Conservation (phyloP, 2,888 invertebrate genomes). For the Cataglyphis cursor region DNA sequence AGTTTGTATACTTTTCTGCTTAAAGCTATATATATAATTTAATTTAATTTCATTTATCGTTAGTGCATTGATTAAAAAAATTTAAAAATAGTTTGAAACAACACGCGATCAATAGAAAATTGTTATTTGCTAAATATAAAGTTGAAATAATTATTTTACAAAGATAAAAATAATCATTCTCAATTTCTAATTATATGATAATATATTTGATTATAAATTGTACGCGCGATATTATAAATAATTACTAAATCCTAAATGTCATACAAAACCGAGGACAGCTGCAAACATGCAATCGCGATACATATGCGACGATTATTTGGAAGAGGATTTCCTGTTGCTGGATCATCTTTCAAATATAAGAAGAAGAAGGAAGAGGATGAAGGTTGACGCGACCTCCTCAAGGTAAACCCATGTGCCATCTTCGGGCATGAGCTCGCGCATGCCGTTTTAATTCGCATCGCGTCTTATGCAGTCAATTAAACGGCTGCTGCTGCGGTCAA, state of each 20-base stretch:
- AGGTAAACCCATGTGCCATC: slow-evolving; percentile 58
- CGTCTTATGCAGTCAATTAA: slow-evolving; percentile 22
- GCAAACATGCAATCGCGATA: not conserved
- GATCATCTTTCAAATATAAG: slow-evolving; percentile 55
- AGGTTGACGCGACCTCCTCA: slow-evolving; percentile 57
- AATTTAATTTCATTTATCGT: too few relatives aligned
- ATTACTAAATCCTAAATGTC: not conserved
- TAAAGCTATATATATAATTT: not conserved
- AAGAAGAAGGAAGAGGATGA: slow-evolving; percentile 24
- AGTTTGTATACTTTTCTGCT: not conserved
- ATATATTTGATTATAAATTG: slow-evolving; percentile 4
- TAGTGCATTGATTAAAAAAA: not conserved
- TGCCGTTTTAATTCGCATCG: slow-evolving; percentile 12
- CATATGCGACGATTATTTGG: slow-evolving; percentile 15
- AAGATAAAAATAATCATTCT: not conserved
- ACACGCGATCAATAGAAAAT: not conserved
- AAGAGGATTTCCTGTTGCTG: slow-evolving; percentile 55
- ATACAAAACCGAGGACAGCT: not conserved
- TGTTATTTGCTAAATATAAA: not conserved
- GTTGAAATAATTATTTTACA: not conserved
- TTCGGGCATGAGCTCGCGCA: slow-evolving; percentile 10
- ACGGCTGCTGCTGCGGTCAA: not conserved
- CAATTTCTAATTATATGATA: not conserved
- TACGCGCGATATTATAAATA: not conserved
- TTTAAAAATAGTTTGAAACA: too few relatives aligned